Evolutionary conservation across 2,888 invertebrate species (phyloP), one percentile per base, ranked within the genome.

Genomic region (Ormyrus labotus): DNA sequence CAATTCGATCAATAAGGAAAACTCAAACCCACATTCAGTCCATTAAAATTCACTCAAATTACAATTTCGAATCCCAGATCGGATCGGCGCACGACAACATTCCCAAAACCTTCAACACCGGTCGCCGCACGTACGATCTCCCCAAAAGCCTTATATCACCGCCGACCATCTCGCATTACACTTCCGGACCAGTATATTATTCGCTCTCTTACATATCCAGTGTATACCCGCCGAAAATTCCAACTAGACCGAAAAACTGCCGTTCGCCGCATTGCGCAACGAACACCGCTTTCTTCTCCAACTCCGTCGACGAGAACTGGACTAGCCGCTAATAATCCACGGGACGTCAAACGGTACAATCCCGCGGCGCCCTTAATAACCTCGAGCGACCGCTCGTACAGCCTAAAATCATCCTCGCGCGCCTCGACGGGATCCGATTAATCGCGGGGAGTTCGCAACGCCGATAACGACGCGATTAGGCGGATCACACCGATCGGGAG

Each of bases 271-370:
- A 60, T 76, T 76, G 61, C 68, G 60, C 67, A 76, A 76, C 61
- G 34, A 19, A 11, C 53, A 50, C 81, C 75, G 51, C 72, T 68
- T 73, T 61, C 68, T 72, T 78, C 63, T 34, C 34, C 34, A 4
- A 4, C 34, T 34, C 72, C 50, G 53, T 34, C 19, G 45, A 6
- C 55, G n/a, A 13, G 19, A 65, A 13, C 9, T 68, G 55, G 19
- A 51, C 19, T 10, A 5, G 13, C 11, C 11, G 9, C 45, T 63
- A 10, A 19, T n/a, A 63, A 34, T 9, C 51, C 51, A 2, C 65
- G n/a, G 0, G 53, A 34, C n/a, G 53, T 58, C 48, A 48, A 69
- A 69, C 57, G 57, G 69, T 58, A 69, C 34, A 34, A 69, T 13
- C 50, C 19, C 47, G 51, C 13, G 45, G 9, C n/a, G 10, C 48